phyloP scores from a whole-genome alignment of 2,888 invertebrate species.

The Neria commutata region DNA sequence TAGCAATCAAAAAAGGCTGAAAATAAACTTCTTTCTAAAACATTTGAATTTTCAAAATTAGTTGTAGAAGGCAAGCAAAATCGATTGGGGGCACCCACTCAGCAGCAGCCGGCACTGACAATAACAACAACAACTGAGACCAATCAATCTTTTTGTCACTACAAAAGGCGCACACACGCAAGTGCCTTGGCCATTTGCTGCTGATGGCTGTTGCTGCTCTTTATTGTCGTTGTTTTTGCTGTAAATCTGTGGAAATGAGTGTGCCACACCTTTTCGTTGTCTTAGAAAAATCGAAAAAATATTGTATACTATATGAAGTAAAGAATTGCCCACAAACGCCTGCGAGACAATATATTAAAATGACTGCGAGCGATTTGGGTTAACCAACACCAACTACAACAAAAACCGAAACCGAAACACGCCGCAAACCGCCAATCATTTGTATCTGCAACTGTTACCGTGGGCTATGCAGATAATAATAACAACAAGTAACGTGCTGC shows the following conservation, averaged over 20 bases:
- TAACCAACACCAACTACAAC: neutral
- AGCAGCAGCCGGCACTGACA: neutral
- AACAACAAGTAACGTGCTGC: no score
- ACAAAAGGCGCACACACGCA: conserved; percentile 9
- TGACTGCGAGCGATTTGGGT: conserved; percentile 13
- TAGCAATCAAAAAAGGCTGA: neutral
- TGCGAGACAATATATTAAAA: conserved; percentile 6
- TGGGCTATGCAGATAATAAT: no score
- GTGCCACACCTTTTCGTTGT: conserved; percentile 17
- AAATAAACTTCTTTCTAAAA: conserved; percentile 9
- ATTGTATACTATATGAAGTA: no score
- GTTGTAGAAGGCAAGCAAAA: neutral
- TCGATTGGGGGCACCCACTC: no score
- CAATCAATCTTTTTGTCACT: conserved; percentile 31
- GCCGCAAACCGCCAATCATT: neutral
- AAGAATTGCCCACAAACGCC: neutral
- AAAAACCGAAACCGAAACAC: neutral
- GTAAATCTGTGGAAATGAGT: neutral
- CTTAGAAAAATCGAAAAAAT: conserved; percentile 1
- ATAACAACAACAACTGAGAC: conserved; percentile 13
- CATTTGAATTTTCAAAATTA: neutral
- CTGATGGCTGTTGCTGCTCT: neutral
- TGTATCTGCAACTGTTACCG: no score
- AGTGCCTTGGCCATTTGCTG: neutral
- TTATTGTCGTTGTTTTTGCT: neutral